These are phyloP conservation scores for Conus canariensis DNA, from an alignment of 2,888 invertebrate species.

Conservation along the genomic window DNA sequence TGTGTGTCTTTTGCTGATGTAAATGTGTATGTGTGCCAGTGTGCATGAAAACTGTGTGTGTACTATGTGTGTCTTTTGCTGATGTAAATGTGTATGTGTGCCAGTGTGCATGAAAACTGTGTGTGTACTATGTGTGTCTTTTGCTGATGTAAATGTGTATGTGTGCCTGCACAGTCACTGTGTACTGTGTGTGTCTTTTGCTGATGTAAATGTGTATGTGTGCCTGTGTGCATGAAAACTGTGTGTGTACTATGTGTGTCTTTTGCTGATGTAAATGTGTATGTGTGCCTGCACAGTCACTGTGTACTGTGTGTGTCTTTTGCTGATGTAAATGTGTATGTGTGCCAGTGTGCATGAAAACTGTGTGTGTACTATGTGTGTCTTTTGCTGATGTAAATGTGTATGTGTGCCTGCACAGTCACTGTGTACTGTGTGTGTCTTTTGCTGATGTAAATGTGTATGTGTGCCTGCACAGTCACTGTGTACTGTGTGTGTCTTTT, in stretches of 20 bases:
- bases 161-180: neutral
- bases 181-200: neutral
- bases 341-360: neutral
- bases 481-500: neutral
- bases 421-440: neutral
- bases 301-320: neutral
- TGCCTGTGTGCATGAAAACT: neutral
- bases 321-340: too few relatives aligned
- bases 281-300: neutral
- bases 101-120: neutral
- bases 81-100: too few relatives aligned
- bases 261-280: neutral
- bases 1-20: neutral
- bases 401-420: neutral
- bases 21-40: neutral
- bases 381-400: neutral
- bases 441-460: too few relatives aligned
- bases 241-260: neutral
- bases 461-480: too few relatives aligned
- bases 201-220: too few relatives aligned
- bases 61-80: neutral
- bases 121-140: neutral
- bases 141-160: neutral
- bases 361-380: neutral
- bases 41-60: neutral